Base-by-base conservation (phyloP, 2,888 invertebrate species). In the Drosophila anceps region DNA sequence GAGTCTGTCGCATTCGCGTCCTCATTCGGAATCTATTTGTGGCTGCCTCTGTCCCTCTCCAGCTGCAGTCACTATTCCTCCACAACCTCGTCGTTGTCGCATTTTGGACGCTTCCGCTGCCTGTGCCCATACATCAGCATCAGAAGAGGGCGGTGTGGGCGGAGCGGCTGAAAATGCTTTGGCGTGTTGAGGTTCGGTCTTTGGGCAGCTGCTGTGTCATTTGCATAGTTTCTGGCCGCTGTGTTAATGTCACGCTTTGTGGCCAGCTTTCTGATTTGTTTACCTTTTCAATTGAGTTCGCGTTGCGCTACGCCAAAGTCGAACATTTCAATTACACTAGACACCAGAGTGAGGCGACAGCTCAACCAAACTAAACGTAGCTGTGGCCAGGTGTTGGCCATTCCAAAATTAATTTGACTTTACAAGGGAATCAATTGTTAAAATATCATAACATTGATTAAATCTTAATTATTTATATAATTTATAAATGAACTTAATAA, bases 21-120 rank as follows among this genome's bases (percentile, higher is more conserved):
- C 79, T 53, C 70, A 79, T 79, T 70, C 46, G 20, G 57, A 70
- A 75, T 54, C 95, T 94, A 86, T 94, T 94, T 73, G 94, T 95
- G 58, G 95, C 63, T 64, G 70, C 62, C 15, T 18, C 18, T 12
- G 0, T 6, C 1, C 20, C 24, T 24, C 20, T 53, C 10, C 53
- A 24, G 15, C 31, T 31, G 48, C 48, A 29, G 8, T 10, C 29
- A n/a, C 27, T 13, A 37, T 4, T 7, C 7, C 43, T 43, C 13
- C 39, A 10, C 31, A 15, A 27, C 33, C 12, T 1, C 65, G 71
- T 84, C 73, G 78, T 75, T 86, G 79, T 76, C 77, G 77, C 69
- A 79, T 85, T 90, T 78, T 82, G 79, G 78, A 94, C 96, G 81
- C 97, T 96, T 93, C 95, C 98, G 76, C 54, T 73, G 72, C 69